These are phyloP conservation scores for Carpatolechia fugitivella DNA, from an alignment of 2,888 invertebrate species.

Conservation along the genomic window DNA sequence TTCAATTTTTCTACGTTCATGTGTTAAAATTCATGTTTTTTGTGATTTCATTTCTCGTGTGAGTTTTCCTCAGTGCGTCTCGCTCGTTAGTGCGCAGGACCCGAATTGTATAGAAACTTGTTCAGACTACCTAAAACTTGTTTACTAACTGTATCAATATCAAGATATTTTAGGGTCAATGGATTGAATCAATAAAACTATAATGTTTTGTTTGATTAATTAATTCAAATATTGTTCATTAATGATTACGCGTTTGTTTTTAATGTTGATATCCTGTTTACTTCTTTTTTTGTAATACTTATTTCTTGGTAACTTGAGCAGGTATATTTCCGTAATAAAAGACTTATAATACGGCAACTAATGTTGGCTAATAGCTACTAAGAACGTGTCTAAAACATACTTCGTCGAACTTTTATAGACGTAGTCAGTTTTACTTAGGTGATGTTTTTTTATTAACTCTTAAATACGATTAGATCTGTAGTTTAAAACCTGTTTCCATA, in stretches of 20 bases:
- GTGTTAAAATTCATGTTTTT: neutral
- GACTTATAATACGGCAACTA: no score
- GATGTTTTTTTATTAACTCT: no score
- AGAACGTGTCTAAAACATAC: no score
- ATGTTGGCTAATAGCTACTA: no score
- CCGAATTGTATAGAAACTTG: neutral
- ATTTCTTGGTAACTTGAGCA: neutral
- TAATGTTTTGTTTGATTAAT: no score
- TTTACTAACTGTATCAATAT: no score
- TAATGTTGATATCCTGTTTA: neutral
- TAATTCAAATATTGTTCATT: no score
- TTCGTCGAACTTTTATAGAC: no score
- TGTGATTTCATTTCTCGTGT: neutral
- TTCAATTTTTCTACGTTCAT: neutral
- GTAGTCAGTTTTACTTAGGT: no score
- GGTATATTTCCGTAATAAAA: neutral
- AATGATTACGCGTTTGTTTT: neutral
- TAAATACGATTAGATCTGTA: no score
- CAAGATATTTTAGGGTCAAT: neutral
- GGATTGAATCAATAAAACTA: neutral
- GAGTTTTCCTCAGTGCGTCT: constrained; percentile 1
- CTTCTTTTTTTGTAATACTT: neutral
- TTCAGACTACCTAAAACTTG: no score
- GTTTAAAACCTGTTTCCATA: no score
- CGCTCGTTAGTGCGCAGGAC: neutral